Evolutionary conservation across 2,113 vertebrate species (phyloP).

Genomic region (Bujurquina vittata): DNA sequence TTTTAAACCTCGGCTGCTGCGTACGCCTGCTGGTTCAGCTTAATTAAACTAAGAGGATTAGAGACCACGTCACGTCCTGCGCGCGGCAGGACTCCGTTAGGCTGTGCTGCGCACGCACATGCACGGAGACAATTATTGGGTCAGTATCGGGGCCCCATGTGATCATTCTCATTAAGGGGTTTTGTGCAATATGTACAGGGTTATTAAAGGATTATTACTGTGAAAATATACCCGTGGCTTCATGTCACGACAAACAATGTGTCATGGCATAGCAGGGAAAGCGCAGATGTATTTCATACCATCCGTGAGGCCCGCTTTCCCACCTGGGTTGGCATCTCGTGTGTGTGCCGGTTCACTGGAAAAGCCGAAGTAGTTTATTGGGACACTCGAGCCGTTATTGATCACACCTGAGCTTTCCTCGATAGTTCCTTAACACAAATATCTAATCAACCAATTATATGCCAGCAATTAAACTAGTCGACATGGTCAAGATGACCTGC

Average conservation of each 20-base stretch:
- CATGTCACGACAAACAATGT: not conserved
- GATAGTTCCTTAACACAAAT: not conserved
- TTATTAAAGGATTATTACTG: not conserved
- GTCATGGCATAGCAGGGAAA: too few species aligned
- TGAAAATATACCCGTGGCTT: not conserved
- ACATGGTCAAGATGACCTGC: not conserved
- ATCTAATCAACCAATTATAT: not conserved
- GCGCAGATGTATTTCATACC: not conserved
- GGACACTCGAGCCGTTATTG: not conserved
- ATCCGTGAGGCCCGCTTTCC: not conserved
- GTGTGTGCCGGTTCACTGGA: not conserved
- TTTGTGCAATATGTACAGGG: not conserved
- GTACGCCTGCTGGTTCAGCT: not conserved
- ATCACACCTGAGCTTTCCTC: not conserved
- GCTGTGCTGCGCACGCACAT: not conserved
- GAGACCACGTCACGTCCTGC: constrained; percentile 34
- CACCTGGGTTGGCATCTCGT: not conserved
- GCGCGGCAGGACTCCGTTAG: not conserved
- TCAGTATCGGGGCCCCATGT: not conserved
- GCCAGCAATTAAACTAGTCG: not conserved
- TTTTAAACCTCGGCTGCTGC: not conserved
- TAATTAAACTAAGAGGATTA: constrained; percentile 63
- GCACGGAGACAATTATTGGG: not conserved
- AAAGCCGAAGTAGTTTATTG: not conserved
- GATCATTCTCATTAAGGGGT: not conserved